These are phyloP conservation scores for Solenopsis fugax DNA, from an alignment of 1,140 invertebrate genomes.

Conservation along the genomic window DNA sequence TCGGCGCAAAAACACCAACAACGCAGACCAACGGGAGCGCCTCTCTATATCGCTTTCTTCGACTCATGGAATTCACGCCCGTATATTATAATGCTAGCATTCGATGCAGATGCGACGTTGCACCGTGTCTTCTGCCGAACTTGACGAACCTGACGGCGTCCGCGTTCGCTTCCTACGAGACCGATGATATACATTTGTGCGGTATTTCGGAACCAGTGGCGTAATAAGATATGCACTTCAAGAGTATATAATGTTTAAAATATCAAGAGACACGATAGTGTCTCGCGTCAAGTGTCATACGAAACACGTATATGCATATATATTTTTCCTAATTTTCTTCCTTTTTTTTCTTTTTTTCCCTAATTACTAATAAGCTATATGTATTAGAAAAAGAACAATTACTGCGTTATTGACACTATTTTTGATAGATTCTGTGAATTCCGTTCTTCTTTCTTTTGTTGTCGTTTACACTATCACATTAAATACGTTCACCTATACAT, in stretches of 20 bases:
- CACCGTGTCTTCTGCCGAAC: neutral
- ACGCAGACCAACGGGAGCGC: constrained; percentile 48
- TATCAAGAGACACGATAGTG: no score
- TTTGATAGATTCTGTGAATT: neutral
- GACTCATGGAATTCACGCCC: constrained; percentile 52
- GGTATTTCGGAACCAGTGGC: neutral
- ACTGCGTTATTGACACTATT: no score
- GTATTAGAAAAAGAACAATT: neutral
- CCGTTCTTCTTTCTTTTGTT: neutral
- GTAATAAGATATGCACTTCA: neutral
- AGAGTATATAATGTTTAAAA: neutral
- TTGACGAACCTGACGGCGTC: constrained; percentile 35
- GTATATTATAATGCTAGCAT: constrained; percentile 69
- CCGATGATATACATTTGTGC: constrained; percentile 1
- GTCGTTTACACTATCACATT: neutral
- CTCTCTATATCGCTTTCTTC: neutral
- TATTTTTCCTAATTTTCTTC: no score
- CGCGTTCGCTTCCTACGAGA: constrained; percentile 21
- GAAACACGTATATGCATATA: no score
- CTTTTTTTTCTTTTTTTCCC: no score
- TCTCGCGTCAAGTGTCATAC: no score
- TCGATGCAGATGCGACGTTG: constrained; percentile 29
- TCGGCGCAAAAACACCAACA: constrained; percentile 64
- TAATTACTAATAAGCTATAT: no score
- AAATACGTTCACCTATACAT: neutral